phyloP scores from a whole-genome alignment of 2,113 vertebrate genomes.

The Herpailurus yagouaroundi region DNA sequence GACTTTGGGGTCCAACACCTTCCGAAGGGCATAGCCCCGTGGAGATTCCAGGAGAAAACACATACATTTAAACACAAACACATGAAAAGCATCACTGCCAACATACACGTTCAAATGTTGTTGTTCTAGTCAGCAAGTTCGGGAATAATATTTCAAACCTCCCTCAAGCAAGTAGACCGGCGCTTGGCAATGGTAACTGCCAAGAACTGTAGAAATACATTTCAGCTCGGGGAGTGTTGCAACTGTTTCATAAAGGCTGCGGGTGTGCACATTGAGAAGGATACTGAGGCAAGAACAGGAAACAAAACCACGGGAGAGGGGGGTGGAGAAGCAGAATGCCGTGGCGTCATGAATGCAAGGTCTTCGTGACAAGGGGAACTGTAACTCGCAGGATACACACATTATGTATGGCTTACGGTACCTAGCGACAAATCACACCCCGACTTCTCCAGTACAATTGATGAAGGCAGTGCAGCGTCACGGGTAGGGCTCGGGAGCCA shows the following conservation, averaged over 20 bases:
- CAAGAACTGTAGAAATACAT: not conserved
- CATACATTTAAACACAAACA: not conserved
- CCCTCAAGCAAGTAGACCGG: not conserved
- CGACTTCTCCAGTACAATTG: rapidly evolving
- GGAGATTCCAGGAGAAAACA: not conserved
- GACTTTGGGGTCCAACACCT: not conserved
- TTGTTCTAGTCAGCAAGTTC: not conserved
- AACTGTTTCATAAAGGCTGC: not conserved
- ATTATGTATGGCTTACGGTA: no score
- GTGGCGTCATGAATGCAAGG: no score
- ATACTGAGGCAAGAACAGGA: not conserved
- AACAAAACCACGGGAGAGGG: not conserved
- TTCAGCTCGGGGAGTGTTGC: not conserved
- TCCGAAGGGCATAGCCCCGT: not conserved
- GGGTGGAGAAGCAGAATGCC: not conserved
- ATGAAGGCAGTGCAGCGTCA: rapidly evolving
- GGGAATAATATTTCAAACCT: not conserved
- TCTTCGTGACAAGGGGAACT: not conserved
- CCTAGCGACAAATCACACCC: not conserved
- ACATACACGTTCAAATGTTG: not conserved
- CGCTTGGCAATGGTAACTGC: not conserved
- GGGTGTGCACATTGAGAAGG: rapidly evolving
- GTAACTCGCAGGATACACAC: not conserved
- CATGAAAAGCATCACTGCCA: not conserved
- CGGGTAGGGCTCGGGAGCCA: not conserved